These are phyloP conservation scores for Lithobates sylvaticus DNA, from an alignment of 2,797 vertebrate species.

Conservation along the genomic window DNA sequence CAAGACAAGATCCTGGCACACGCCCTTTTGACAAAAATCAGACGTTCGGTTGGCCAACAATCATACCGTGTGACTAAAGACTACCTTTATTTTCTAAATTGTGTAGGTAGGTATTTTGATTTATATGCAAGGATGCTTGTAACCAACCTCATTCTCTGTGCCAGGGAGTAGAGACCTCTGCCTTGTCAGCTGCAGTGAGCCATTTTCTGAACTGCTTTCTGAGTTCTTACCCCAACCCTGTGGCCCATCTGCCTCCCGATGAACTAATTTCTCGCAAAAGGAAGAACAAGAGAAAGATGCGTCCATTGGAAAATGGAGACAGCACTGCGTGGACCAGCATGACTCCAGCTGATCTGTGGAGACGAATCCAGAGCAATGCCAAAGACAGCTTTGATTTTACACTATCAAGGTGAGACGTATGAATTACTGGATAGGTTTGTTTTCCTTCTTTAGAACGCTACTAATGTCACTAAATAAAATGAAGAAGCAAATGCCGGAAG, in stretches of 20 bases:
- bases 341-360: constrained; percentile 80
- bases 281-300: constrained; percentile 57
- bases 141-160: background rate
- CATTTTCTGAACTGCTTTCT: constrained; percentile 84
- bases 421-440: background rate
- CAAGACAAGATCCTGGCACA: no score
- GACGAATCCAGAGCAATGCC: constrained; percentile 78
- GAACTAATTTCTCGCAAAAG: constrained; percentile 55
- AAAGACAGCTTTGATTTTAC: constrained; percentile 77
- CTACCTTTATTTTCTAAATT: no score
- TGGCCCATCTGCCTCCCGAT: constrained; percentile 61
- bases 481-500: no score
- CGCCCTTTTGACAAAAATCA: no score
- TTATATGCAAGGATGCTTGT: background rate
- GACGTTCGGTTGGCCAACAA: no score
- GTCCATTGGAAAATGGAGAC: constrained; percentile 57
- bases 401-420: constrained; percentile 72
- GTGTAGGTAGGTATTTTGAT: background rate
- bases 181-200: constrained; percentile 80
- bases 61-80: no score
- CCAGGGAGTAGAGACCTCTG: constrained; percentile 80
- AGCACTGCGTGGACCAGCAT: constrained; percentile 58
- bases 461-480: no score
- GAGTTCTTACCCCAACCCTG: constrained; percentile 62
- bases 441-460: background rate